Evolutionary conservation across 2,113 vertebrate genomes (phyloP).

Genomic region (Misgurnus mizolepis): DNA sequence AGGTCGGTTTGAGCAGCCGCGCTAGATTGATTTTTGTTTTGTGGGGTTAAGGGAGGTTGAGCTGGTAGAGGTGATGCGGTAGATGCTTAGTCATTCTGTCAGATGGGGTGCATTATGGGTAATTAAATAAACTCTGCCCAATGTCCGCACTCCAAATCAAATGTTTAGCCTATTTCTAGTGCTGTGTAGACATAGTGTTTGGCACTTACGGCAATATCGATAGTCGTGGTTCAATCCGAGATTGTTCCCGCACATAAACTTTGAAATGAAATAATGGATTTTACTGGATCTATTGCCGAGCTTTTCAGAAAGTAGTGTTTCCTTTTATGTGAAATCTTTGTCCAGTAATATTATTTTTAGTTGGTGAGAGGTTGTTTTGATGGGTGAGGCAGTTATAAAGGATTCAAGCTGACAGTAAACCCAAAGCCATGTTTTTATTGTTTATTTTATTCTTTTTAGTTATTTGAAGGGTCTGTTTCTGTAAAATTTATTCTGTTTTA

Average conservation of each 20-base stretch:
- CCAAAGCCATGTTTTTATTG: too few species aligned
- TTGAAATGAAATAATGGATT: too few species aligned
- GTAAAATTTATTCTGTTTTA: too few species aligned
- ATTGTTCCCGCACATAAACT: too few species aligned
- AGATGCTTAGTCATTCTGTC: background rate
- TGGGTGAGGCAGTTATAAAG: too few species aligned
- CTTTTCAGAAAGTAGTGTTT: background rate
- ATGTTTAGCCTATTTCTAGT: conserved; percentile 9
- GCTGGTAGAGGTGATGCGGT: background rate
- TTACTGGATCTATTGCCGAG: too few species aligned
- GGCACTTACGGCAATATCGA: background rate
- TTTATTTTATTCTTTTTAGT: too few species aligned
- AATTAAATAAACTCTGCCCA: background rate
- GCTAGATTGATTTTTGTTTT: background rate
- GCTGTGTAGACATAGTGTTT: background rate
- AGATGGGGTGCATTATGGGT: background rate
- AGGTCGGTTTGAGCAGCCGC: conserved; percentile 7
- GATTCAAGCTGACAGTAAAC: too few species aligned
- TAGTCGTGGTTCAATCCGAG: background rate
- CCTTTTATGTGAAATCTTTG: background rate
- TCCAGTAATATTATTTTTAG: background rate
- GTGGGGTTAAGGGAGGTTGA: background rate
- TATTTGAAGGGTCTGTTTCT: too few species aligned
- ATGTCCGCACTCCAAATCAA: conserved; percentile 4
- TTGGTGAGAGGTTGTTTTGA: too few species aligned